Conservation (phyloP, 2,113 vertebrate species). For the Aplodontia rufa region DNA sequence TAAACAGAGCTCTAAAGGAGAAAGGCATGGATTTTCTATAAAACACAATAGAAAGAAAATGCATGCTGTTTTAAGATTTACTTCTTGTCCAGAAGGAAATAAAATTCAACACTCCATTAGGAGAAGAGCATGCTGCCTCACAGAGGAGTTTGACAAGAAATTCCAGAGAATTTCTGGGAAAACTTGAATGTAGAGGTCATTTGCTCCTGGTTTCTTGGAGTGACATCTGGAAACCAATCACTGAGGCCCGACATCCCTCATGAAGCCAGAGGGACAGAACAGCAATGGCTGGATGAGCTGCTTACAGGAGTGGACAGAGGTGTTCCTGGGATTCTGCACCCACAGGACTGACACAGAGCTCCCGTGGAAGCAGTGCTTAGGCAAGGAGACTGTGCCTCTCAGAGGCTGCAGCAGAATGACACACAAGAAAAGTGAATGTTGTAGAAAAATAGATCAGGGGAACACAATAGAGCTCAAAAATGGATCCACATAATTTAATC, state of each 20-base stretch:
- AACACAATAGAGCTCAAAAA: not conserved
- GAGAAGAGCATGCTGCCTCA: not conserved
- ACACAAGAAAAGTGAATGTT: not conserved
- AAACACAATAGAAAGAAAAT: not conserved
- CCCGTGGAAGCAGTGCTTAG: not conserved
- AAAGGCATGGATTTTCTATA: not conserved
- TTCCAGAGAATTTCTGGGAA: not conserved
- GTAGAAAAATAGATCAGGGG: not conserved
- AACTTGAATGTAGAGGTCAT: not conserved
- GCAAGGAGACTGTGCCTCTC: no score
- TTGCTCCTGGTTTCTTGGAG: not conserved
- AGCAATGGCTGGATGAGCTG: not conserved
- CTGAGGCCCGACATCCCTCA: not conserved
- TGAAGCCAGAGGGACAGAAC: not conserved
- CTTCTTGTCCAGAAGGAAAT: constrained; percentile 11
- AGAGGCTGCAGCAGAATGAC: not conserved
- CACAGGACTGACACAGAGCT: not conserved
- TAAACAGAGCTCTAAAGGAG: constrained; percentile 19
- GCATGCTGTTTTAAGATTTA: not conserved
- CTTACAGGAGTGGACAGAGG: not conserved
- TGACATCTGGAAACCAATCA: not conserved
- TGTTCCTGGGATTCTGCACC: not conserved
- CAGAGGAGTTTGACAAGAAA: not conserved
- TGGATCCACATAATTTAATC: not conserved
- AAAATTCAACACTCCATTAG: not conserved